A percentile compares a stretch with the other conserved stretches of the same genome.
phyloP scores from a whole-genome alignment of 2,797 vertebrate genomes.

The Lycodopsis pacificus region DNA sequence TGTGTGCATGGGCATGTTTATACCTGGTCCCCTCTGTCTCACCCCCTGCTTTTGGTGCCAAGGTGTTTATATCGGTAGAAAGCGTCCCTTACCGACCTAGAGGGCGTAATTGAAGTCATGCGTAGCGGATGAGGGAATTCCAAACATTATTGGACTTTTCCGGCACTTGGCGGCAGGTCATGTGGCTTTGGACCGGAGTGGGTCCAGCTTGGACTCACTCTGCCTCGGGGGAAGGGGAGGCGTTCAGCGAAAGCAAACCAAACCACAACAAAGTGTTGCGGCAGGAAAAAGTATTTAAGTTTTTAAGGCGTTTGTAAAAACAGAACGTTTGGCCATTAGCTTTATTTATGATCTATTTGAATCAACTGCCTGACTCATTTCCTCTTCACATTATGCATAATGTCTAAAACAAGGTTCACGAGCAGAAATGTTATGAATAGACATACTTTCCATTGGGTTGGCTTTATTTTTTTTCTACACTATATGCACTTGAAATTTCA shows the following conservation, averaged over 20 bases:
- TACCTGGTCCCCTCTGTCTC: slow-evolving; percentile 57
- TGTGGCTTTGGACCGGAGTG: slow-evolving; percentile 63
- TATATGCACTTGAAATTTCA: background rate
- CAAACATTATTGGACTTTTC: slow-evolving; percentile 83
- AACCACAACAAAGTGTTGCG: slow-evolving; percentile 1
- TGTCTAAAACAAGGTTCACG: slow-evolving; percentile 14
- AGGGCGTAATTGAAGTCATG: slow-evolving; percentile 81
- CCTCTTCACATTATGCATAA: background rate
- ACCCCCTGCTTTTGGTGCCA: slow-evolving; percentile 39
- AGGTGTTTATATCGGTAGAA: slow-evolving; percentile 65
- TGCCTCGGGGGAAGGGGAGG: slow-evolving; percentile 20
- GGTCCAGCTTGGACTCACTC: slow-evolving; percentile 56
- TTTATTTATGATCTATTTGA: slow-evolving; percentile 24
- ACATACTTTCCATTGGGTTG: background rate
- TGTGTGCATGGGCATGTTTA: slow-evolving; percentile 76
- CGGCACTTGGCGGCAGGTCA: slow-evolving; percentile 76
- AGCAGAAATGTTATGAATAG: background rate
- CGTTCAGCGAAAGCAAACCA: slow-evolving; percentile 6
- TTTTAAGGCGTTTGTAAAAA: slow-evolving; percentile 1
- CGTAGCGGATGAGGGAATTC: slow-evolving; percentile 82
- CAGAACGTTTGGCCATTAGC: slow-evolving; percentile 1
- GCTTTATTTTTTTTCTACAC: background rate
- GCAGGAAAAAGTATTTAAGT: slow-evolving; percentile 10
- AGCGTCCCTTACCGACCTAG: slow-evolving; percentile 58
- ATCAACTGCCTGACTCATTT: slow-evolving; percentile 27